phyloP scores from a whole-genome alignment of 2,888 invertebrate genomes.

The Epicampocera succincta region DNA sequence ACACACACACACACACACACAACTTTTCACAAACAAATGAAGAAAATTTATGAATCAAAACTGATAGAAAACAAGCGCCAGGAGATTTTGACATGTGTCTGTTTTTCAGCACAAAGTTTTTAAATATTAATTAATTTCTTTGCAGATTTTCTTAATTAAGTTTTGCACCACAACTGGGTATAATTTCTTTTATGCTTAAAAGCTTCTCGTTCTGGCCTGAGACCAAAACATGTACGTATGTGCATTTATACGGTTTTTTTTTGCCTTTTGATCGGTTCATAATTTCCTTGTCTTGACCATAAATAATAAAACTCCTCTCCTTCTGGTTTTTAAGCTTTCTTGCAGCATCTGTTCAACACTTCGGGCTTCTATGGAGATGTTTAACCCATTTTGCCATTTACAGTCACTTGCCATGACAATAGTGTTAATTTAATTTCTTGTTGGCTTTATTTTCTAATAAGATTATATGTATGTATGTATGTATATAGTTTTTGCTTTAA shows the following conservation, averaged over 20 bases:
- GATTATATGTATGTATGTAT: slow-evolving; percentile 9
- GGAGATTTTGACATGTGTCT: slow-evolving; percentile 33
- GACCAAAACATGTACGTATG: not conserved
- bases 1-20: too few species aligned
- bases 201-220: slow-evolving; percentile 9
- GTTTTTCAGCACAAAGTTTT: not conserved
- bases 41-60: slow-evolving; percentile 7
- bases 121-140: slow-evolving; percentile 6
- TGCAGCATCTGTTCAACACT: not conserved
- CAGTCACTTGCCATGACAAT: slow-evolving; percentile 35
- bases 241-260: not conserved
- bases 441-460: slow-evolving; percentile 19
- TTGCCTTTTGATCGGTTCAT: slow-evolving; percentile 20
- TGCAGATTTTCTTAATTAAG: not conserved
- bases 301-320: slow-evolving; percentile 31
- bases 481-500: slow-evolving; percentile 51
- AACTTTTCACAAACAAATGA: slow-evolving; percentile 1
- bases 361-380: not conserved
- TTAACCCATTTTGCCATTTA: slow-evolving; percentile 66
- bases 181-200: not conserved
- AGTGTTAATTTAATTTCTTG: slow-evolving; percentile 64
- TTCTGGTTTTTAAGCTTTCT: slow-evolving; percentile 19
- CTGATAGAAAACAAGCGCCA: slow-evolving; percentile 19
- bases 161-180: not conserved
- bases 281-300: slow-evolving; percentile 46